These are phyloP conservation scores for Pterostichus niger DNA, from an alignment of 2,888 invertebrate genomes.

Conservation along the genomic window DNA sequence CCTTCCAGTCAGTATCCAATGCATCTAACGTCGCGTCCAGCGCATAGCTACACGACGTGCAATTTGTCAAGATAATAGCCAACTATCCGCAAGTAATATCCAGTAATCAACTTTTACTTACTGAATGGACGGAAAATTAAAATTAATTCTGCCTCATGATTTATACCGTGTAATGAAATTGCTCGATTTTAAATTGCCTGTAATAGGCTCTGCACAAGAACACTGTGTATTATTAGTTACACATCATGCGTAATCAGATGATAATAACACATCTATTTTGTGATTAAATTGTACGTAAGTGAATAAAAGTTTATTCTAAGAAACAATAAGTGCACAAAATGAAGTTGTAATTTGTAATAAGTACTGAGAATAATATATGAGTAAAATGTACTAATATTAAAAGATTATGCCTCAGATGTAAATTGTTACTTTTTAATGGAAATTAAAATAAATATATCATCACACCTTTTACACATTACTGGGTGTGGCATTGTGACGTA, in stretches of 20 bases:
- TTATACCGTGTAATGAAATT: conserved; percentile 23
- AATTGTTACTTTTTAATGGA: too few species aligned
- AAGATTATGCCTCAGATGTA: too few species aligned
- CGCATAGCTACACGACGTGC: conserved; percentile 48
- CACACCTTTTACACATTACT: too few species aligned
- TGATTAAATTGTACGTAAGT: too few species aligned
- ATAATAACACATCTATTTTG: neutral
- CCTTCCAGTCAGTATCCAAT: neutral
- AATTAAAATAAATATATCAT: too few species aligned
- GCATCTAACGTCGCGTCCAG: conserved; percentile 7
- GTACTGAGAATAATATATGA: too few species aligned
- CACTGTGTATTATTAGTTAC: conserved; percentile 2
- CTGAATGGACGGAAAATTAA: conserved; percentile 54
- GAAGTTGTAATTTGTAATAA: too few species aligned
- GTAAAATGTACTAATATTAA: too few species aligned
- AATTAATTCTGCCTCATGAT: conserved; percentile 54
- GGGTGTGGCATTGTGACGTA: too few species aligned
- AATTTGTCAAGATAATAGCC: conserved; percentile 63
- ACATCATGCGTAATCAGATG: neutral
- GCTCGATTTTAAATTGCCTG: conserved; percentile 14
- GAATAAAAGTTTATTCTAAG: too few species aligned
- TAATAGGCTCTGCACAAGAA: conserved; percentile 5
- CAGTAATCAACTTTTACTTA: conserved; percentile 62
- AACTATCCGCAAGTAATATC: conserved; percentile 63
- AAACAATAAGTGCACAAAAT: too few species aligned